Evolutionary conservation across 2,888 invertebrate genomes (phyloP).

Genomic region (Tyria jacobaeae): DNA sequence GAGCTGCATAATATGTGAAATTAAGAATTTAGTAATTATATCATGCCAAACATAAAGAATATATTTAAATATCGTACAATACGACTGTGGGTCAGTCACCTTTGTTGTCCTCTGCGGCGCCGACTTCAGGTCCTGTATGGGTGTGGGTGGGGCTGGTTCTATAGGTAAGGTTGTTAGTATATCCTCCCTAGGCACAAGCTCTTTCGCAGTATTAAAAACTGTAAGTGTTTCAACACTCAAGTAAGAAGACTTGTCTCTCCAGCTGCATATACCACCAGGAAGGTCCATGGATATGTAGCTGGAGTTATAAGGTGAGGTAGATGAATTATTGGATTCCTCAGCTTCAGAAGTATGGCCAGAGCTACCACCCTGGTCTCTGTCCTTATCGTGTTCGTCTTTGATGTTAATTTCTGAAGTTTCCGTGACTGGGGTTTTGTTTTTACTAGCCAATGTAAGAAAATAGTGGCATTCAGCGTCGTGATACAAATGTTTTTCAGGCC

Average conservation of each 20-base stretch:
- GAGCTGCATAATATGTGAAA: conserved; percentile 77
- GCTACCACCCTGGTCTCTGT: conserved; percentile 87
- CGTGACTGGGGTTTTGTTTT: conserved; percentile 65
- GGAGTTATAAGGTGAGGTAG: conserved; percentile 78
- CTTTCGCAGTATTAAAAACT: conserved; percentile 56
- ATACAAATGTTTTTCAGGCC: conserved; percentile 87
- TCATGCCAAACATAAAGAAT: conserved; percentile 85
- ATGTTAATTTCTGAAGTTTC: conserved; percentile 55
- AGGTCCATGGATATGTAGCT: conserved; percentile 90
- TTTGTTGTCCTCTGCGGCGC: conserved; percentile 74
- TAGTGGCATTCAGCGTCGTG: conserved; percentile 89
- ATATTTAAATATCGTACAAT: conserved; percentile 83
- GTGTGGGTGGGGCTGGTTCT: conserved; percentile 76
- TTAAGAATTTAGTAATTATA: conserved; percentile 81
- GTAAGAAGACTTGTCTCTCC: conserved; percentile 93
- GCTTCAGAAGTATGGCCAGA: conserved; percentile 85
- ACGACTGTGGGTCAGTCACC: conserved; percentile 84
- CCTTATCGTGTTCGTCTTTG: conserved; percentile 86
- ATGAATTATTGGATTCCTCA: conserved; percentile 67
- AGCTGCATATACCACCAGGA: conserved; percentile 93
- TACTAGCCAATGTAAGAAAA: conserved; percentile 84
- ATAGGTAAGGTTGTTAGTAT: conserved; percentile 81
- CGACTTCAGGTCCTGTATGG: conserved; percentile 77
- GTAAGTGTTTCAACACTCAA: conserved; percentile 87
- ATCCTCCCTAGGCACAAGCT: conserved; percentile 75